Conservation (phyloP, 1,140 invertebrate species). For the Diorhabda elongata region DNA sequence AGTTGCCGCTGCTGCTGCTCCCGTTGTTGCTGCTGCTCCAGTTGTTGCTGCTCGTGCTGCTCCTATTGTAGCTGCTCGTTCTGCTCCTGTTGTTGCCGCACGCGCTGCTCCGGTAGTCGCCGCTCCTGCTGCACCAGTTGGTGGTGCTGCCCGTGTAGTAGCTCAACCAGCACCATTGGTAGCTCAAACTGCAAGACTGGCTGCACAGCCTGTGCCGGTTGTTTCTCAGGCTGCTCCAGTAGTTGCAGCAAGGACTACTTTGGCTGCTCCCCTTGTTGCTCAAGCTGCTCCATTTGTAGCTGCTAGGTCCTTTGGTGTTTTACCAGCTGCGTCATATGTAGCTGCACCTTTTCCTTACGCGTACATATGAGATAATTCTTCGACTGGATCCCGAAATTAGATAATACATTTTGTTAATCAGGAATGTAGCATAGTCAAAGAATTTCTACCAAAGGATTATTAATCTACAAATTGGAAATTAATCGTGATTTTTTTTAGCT, state of each 20-base stretch:
- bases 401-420: no score
- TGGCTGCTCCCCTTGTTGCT: neutral
- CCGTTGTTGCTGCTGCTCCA: slow-evolving; percentile 19
- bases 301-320: neutral
- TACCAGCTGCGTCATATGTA: neutral
- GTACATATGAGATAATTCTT: no score
- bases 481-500: no score
- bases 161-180: neutral
- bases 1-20: slow-evolving; percentile 30
- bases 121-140: slow-evolving; percentile 41
- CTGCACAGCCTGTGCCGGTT: neutral
- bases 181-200: neutral
- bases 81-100: neutral
- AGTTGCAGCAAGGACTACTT: neutral
- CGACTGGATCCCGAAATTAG: no score
- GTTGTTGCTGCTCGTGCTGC: slow-evolving; percentile 22
- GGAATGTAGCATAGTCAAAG: no score
- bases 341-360: no score
- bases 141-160: slow-evolving; percentile 21
- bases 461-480: no score
- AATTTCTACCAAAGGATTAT: no score
- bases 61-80: neutral
- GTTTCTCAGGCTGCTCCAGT: neutral
- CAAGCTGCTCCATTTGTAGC: neutral
- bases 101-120: slow-evolving; percentile 42